Percentiles rank a stretch among this genome's conserved stretches.
Conservation (phyloP, 2,797 vertebrate genomes). For the Steatocranus sp. region DNA sequence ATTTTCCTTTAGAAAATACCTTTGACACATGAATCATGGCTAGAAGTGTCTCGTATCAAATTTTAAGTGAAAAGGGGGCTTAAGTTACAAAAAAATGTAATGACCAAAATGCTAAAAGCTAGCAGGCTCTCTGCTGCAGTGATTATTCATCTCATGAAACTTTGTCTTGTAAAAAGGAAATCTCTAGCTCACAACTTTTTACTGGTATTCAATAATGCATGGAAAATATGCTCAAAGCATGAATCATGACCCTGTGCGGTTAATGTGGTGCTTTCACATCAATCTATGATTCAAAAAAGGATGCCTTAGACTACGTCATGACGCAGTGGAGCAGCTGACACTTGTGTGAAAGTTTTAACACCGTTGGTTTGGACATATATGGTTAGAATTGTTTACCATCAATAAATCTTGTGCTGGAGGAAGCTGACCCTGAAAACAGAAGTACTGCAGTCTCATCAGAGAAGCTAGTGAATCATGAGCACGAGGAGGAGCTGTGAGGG, state of each 20-base stretch:
- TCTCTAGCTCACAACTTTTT: not conserved
- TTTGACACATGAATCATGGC: not conserved
- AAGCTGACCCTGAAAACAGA: constrained; percentile 4
- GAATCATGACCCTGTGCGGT: not conserved
- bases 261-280: not conserved
- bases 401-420: not conserved
- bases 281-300: not conserved
- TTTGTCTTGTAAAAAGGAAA: not conserved
- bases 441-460: not conserved
- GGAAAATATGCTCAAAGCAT: not conserved
- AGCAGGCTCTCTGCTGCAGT: not conserved
- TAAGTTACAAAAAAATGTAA: not conserved
- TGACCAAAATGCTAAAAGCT: not conserved
- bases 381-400: not conserved
- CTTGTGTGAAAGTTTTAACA: not conserved
- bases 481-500: not conserved
- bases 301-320: not conserved
- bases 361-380: not conserved
- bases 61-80: not conserved
- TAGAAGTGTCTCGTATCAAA: not conserved
- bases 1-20: not conserved
- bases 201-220: not conserved
- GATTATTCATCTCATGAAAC: not conserved
- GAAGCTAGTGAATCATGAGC: not conserved
- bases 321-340: not conserved